These are phyloP conservation scores for Odontocolon sp. DNA, from an alignment of 2,888 invertebrate genomes.

Conservation along the genomic window DNA sequence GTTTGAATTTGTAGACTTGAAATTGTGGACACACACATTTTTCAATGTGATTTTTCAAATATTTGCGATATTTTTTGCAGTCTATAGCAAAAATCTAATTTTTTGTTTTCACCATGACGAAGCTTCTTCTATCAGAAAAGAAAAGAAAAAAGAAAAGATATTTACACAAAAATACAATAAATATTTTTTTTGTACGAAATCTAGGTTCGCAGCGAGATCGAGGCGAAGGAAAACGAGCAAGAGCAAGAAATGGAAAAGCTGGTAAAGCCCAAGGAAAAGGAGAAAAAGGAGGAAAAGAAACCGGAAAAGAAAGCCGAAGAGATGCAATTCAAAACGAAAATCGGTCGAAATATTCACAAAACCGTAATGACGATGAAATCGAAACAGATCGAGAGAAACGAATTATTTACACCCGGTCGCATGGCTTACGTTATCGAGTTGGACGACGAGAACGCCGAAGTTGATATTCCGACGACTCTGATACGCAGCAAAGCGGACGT, in stretches of 20 bases:
- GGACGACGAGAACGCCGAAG: slow-evolving; percentile 91
- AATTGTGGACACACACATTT: too few relatives aligned
- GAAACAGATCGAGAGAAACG: slow-evolving; percentile 90
- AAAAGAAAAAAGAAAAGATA: too few relatives aligned
- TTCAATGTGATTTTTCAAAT: too few relatives aligned
- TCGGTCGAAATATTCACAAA: slow-evolving; percentile 90
- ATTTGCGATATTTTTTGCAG: too few relatives aligned
- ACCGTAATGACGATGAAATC: slow-evolving; percentile 87
- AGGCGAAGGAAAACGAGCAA: slow-evolving; percentile 88
- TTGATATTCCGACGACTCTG: slow-evolving; percentile 97
- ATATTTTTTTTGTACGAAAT: slow-evolving; percentile 70
- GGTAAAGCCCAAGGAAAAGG: slow-evolving; percentile 82
- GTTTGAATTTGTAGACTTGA: background rate
- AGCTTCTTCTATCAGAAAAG: too few relatives aligned
- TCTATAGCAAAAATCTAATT: too few relatives aligned
- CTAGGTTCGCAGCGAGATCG: slow-evolving; percentile 91
- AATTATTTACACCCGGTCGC: slow-evolving; percentile 95
- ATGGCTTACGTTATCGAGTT: slow-evolving; percentile 99
- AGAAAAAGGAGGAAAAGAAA: slow-evolving; percentile 80
- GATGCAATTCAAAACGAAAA: slow-evolving; percentile 90
- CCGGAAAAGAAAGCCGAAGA: slow-evolving; percentile 87
- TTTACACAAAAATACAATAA: background rate
- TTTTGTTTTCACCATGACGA: too few relatives aligned
- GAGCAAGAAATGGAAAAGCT: slow-evolving; percentile 91
- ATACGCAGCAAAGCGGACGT: slow-evolving; percentile 96